Evolutionary conservation across 2,113 vertebrate genomes (phyloP).

Genomic region (Sphaerodactylus townsendi): DNA sequence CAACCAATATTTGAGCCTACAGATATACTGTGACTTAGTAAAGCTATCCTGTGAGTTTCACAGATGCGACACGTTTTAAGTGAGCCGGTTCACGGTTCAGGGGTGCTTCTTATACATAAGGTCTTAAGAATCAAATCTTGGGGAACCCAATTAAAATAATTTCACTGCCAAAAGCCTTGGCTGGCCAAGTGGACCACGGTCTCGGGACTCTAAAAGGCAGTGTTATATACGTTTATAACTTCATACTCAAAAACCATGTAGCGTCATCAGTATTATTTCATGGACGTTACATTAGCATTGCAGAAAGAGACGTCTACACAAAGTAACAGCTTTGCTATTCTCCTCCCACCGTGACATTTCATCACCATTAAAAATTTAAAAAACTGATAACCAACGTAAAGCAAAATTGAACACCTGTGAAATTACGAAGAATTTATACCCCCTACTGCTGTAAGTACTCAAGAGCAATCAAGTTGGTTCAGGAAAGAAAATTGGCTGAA

Average conservation of each 20-base stretch:
- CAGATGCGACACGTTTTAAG: not conserved
- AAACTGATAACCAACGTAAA: conserved; percentile 21
- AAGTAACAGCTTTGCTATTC: not conserved
- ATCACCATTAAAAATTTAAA: conserved; percentile 1
- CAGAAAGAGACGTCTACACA: not conserved
- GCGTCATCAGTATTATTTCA: not conserved
- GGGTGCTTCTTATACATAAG: not conserved
- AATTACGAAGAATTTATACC: conserved; percentile 21
- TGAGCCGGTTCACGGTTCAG: not conserved
- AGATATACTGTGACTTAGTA: not conserved
- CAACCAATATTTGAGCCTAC: conserved; percentile 1
- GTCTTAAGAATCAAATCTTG: not conserved
- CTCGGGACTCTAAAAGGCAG: too few species aligned
- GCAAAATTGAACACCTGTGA: not conserved
- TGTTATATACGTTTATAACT: too few species aligned
- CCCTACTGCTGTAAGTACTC: conserved; percentile 6
- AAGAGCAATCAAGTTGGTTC: conserved; percentile 35
- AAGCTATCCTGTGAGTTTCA: not conserved
- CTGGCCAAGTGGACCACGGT: too few species aligned
- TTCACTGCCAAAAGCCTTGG: not conserved
- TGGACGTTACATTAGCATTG: not conserved
- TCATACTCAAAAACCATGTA: not conserved
- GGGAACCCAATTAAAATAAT: not conserved
- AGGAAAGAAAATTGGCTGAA: conserved; percentile 41
- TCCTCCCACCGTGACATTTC: not conserved